Evolutionary conservation across 2,888 invertebrate species (phyloP).

Genomic region (Aromia moschata): DNA sequence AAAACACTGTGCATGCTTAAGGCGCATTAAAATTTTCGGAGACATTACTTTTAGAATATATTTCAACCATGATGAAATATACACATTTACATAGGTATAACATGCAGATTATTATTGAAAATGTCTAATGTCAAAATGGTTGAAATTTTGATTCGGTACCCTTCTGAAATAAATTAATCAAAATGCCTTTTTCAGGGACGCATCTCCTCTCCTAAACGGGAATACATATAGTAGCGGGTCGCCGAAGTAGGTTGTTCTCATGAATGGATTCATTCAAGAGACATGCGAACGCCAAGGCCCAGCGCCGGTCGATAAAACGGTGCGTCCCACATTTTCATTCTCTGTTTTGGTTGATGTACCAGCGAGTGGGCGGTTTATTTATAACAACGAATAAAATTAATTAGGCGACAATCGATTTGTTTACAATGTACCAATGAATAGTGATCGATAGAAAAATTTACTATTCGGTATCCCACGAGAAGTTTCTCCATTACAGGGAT

Average conservation of each 20-base stretch:
- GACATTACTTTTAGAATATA: too few relatives aligned
- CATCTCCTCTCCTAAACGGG: constrained; percentile 8
- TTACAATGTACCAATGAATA: not conserved
- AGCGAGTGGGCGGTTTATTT: constrained; percentile 22
- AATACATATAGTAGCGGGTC: constrained; percentile 11
- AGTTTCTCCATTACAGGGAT: too few relatives aligned
- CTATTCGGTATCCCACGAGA: too few relatives aligned
- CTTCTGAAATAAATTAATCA: too few relatives aligned
- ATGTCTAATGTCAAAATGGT: too few relatives aligned
- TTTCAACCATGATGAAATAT: too few relatives aligned
- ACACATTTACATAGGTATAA: too few relatives aligned
- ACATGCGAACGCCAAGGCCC: constrained; percentile 22
- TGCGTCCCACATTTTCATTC: constrained; percentile 36
- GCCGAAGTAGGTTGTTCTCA: constrained; percentile 24
- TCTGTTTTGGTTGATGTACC: constrained; percentile 27
- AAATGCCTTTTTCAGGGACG: not conserved
- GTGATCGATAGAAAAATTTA: not conserved
- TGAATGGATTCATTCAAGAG: constrained; percentile 46
- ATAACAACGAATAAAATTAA: constrained; percentile 17
- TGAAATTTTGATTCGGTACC: too few relatives aligned
- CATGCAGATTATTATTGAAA: too few relatives aligned
- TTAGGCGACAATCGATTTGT: constrained; percentile 10
- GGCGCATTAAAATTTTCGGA: too few relatives aligned
- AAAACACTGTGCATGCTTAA: too few relatives aligned
- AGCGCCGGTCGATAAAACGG: constrained; percentile 32